Evolutionary conservation across 1,140 invertebrate genomes (phyloP), one percentile per base, ranked within the genome.

Genomic region (Apis dorsata): DNA sequence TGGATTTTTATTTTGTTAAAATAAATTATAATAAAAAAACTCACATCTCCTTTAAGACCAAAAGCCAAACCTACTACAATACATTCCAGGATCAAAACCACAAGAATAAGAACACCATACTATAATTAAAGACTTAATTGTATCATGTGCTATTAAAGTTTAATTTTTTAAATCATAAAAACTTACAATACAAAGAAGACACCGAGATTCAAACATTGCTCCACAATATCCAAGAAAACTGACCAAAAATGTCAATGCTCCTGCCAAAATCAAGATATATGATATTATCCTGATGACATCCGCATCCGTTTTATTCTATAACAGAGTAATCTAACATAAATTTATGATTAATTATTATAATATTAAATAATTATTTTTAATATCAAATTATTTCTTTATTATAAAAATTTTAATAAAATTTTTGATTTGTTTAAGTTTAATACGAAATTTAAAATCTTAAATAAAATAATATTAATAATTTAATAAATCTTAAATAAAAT

Each of bases 221-320:
- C 97, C 97, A 91, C 97, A 97, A 90, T 97, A 98, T 57, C 97
- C 97, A 60, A 98, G 92, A 93, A 98, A 98, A 77, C 97, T 97
- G 84, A 98, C 95, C 75, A 98, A 93, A 93, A 98, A 98, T 89
- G 98, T 96, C 85, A 97, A 94, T 44, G 96, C 95, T 69, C 97
- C 97, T 75, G 96, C 95, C n/a, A 95, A 95, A 83, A 98, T 97
- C 63, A 98, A 93, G 62, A 97, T 95, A 91, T 97, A 97, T 34
- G 96, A 95, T 75, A 95, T 95, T 91, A 96, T 95, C 88, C 95
- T 94, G 79, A 96, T 95, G 68, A 96, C 95, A 79, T 95, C 94
- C 49, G 84, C 84, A 68, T 93, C 89, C 19, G 92, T 93, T 78
- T 91, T 91, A 13, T 85, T 90, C 93, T 93, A 90, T 3, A 75